These are phyloP conservation scores for Drosophila repletoides DNA, from an alignment of 1,140 invertebrate genomes.

Conservation along the genomic window DNA sequence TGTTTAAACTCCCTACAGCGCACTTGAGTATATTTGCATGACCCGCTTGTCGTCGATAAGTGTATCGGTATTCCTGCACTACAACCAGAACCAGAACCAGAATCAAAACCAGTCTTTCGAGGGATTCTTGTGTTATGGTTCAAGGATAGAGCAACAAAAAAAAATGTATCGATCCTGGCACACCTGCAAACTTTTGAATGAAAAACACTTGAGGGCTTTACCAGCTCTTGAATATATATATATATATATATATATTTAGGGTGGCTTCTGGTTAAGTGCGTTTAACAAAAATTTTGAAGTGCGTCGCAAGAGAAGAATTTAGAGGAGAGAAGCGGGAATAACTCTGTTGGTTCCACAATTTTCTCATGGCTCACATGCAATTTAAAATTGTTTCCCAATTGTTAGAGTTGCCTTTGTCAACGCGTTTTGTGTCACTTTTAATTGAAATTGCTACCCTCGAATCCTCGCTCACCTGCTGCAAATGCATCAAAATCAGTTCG, in stretches of 20 bases:
- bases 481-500: slow-evolving; percentile 62
- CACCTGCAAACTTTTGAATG: slow-evolving; percentile 76
- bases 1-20: slow-evolving; percentile 65
- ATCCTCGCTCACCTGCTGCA: slow-evolving; percentile 53
- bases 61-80: slow-evolving; percentile 64
- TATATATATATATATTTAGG: slow-evolving; percentile 48
- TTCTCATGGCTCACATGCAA: slow-evolving; percentile 75
- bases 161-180: slow-evolving; percentile 60
- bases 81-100: slow-evolving; percentile 1
- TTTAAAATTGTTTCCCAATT: slow-evolving; percentile 69
- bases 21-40: slow-evolving; percentile 75
- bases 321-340: background rate
- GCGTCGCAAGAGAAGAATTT: slow-evolving; percentile 39
- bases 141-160: slow-evolving; percentile 53
- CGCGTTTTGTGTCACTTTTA: slow-evolving; percentile 74
- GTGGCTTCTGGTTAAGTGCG: slow-evolving; percentile 56
- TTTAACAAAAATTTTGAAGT: slow-evolving; percentile 68
- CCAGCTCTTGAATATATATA: slow-evolving; percentile 12
- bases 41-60: slow-evolving; percentile 63
- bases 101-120: background rate
- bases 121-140: slow-evolving; percentile 60
- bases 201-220: slow-evolving; percentile 72
- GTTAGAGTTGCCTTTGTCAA: slow-evolving; percentile 54
- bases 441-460: slow-evolving; percentile 64
- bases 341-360: slow-evolving; percentile 35